Percentiles rank a stretch among this genome's conserved stretches.
These are phyloP conservation scores for Lutraria lutraria DNA, from an alignment of 2,888 invertebrate genomes.

Conservation along the genomic window DNA sequence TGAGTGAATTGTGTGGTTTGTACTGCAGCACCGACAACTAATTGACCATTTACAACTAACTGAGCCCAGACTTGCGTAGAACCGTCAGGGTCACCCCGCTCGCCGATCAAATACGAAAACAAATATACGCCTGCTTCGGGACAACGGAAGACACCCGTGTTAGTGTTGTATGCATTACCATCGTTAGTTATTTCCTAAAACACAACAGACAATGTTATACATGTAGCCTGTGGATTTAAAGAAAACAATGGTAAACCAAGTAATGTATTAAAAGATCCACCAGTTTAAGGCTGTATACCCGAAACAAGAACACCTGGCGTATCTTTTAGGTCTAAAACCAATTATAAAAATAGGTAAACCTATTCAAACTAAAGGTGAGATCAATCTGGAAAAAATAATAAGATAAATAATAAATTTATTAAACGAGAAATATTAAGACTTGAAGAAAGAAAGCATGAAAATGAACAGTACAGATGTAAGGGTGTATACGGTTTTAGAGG, in stretches of 20 bases:
- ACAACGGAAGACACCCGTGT: slow-evolving; percentile 42
- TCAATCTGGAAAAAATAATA: no score
- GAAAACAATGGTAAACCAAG: no score
- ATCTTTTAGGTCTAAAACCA: no score
- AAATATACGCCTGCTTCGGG: slow-evolving; percentile 36
- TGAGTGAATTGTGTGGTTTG: slow-evolving; percentile 19
- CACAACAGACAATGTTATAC: background rate
- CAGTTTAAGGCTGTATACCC: no score
- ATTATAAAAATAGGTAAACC: no score
- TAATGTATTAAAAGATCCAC: background rate
- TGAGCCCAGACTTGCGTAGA: background rate
- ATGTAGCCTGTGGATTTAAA: no score
- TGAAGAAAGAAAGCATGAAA: no score
- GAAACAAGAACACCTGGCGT: background rate
- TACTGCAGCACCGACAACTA: slow-evolving; percentile 11
- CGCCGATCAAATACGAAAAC: slow-evolving; percentile 27
- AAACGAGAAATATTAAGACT: no score
- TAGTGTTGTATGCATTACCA: slow-evolving; percentile 35
- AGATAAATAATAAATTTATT: no score
- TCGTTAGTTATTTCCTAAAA: slow-evolving; percentile 42
- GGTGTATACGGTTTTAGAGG: no score
- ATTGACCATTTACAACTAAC: slow-evolving; percentile 9
- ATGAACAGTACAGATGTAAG: no score
- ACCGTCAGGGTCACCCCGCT: background rate
- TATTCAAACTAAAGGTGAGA: no score